These are phyloP conservation scores for Platygyra sinensis DNA, from an alignment of 64 coral and sea anemone species.

Conservation along the genomic window DNA sequence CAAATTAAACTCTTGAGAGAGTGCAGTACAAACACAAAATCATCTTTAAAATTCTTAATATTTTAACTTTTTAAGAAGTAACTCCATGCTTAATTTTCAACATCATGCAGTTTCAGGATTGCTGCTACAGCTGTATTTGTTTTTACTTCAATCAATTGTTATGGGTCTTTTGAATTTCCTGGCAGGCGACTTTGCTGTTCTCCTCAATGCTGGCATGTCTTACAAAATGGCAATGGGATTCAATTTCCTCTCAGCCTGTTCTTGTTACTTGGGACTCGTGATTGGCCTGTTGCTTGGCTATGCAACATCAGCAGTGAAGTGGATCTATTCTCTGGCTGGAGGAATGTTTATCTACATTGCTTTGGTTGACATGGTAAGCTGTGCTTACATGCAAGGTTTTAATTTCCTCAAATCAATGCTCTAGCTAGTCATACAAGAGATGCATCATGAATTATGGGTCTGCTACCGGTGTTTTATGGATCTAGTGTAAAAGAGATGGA, in stretches of 20 bases:
- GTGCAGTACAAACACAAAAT: too few relatives aligned
- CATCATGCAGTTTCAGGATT: too few relatives aligned
- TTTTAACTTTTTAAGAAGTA: too few relatives aligned
- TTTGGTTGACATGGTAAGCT: slow-evolving; percentile 92
- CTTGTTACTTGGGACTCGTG: slow-evolving; percentile 84
- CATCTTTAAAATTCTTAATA: too few relatives aligned
- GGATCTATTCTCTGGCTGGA: slow-evolving; percentile 94
- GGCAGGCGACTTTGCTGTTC: slow-evolving; percentile 97
- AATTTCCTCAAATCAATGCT: too few relatives aligned
- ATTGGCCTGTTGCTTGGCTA: slow-evolving; percentile 93
- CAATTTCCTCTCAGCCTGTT: slow-evolving; percentile 93
- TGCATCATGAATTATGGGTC: too few relatives aligned
- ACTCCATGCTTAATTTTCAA: too few relatives aligned
- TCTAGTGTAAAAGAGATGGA: too few relatives aligned
- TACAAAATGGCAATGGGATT: slow-evolving; percentile 90
- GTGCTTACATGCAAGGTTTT: neutral
- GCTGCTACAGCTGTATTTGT: too few relatives aligned
- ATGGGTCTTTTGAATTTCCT: neutral
- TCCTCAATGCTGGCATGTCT: slow-evolving; percentile 91
- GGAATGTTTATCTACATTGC: slow-evolving; percentile 99
- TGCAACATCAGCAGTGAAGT: slow-evolving; percentile 90
- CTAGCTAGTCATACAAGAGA: too few relatives aligned
- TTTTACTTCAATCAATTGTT: neutral
- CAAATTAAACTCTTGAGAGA: too few relatives aligned
- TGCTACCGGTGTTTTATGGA: too few relatives aligned